phyloP scores from a whole-genome alignment of 2,888 invertebrate species.

The Cremastinae sp. region DNA sequence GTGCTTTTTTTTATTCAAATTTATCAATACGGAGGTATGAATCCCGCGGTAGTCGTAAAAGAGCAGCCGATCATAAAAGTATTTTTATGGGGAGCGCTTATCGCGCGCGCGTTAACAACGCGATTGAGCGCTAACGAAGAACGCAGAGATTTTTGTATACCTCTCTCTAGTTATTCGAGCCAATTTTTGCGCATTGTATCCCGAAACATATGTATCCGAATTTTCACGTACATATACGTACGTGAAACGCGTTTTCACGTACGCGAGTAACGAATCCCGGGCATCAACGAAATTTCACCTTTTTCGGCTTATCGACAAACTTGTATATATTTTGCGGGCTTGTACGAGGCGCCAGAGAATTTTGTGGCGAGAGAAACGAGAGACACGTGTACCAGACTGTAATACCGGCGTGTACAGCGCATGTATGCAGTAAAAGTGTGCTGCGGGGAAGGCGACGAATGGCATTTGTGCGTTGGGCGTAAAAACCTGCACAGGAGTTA shows the following conservation, averaged over 20 bases:
- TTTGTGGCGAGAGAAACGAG: constrained; percentile 26
- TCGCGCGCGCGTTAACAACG: constrained; percentile 42
- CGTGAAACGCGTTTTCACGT: too few species aligned
- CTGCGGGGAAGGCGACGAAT: constrained; percentile 66
- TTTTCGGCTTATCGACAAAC: constrained; percentile 5
- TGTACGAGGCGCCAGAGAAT: neutral
- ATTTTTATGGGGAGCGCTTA: constrained; percentile 34
- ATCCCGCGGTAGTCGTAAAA: neutral
- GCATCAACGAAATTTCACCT: constrained; percentile 4
- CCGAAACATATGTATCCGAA: neutral
- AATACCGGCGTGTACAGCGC: constrained; percentile 38
- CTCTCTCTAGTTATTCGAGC: too few species aligned
- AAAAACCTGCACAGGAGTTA: constrained; percentile 70
- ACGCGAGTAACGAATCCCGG: constrained; percentile 28
- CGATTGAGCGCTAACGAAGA: constrained; percentile 34
- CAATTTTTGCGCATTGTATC: constrained; percentile 32
- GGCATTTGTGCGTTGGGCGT: constrained; percentile 68
- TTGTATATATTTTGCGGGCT: constrained; percentile 2
- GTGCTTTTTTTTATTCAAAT: neutral
- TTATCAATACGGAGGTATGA: too few species aligned
- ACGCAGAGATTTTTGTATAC: neutral
- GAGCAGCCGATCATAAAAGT: constrained; percentile 21
- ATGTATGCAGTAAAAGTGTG: constrained; percentile 40
- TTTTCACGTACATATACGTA: neutral
- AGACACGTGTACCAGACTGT: constrained; percentile 28